phyloP scores from a whole-genome alignment of 2,797 vertebrate genomes.

The Artibeus lituratus region DNA sequence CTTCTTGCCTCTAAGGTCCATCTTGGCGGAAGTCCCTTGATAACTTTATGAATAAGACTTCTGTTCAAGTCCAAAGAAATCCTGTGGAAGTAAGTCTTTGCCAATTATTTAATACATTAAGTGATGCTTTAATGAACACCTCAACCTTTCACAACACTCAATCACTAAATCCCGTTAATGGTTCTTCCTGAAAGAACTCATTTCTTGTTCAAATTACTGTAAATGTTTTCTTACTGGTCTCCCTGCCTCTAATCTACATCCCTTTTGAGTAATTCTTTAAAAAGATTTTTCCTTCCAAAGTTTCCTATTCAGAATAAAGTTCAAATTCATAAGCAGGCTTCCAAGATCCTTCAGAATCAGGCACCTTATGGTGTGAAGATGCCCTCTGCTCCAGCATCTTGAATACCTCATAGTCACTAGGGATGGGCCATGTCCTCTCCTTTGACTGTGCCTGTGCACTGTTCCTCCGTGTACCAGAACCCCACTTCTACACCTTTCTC shows the following conservation, averaged over 20 bases:
- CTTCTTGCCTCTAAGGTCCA: too few species aligned
- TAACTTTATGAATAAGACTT: conserved; percentile 39
- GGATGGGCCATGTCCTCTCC: neutral
- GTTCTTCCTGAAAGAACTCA: neutral
- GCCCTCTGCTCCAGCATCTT: neutral
- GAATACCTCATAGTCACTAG: neutral
- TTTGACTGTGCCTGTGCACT: neutral
- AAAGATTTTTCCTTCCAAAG: neutral
- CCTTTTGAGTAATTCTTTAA: neutral
- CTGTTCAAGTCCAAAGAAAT: neutral
- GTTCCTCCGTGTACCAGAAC: neutral
- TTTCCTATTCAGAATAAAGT: neutral
- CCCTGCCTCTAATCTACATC: neutral
- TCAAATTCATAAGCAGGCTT: neutral
- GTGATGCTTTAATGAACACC: conserved; percentile 2
- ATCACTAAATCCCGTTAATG: neutral
- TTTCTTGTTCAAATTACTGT: neutral
- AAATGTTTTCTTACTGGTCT: neutral
- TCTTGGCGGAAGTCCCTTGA: too few species aligned
- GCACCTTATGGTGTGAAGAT: neutral
- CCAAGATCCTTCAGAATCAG: neutral
- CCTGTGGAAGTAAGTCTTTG: neutral
- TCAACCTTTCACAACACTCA: neutral
- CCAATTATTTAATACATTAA: neutral
- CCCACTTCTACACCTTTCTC: neutral